Evolutionary conservation across 2,113 vertebrate species (phyloP), one percentile per base, ranked within the genome.

Genomic region (Sphyrna mokarran): DNA sequence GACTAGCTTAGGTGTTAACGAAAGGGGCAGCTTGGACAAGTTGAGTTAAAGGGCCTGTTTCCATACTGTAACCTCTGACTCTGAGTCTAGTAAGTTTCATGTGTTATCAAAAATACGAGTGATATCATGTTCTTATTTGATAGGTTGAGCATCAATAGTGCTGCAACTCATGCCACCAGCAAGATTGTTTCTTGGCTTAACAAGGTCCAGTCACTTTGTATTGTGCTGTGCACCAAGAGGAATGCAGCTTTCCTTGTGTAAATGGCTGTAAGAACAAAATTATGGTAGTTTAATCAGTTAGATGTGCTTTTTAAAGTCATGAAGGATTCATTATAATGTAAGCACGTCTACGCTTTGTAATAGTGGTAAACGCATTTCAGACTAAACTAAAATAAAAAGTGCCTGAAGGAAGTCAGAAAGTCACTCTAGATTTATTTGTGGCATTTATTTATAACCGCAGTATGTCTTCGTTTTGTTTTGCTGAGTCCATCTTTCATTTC

Each of bases 391-490:
- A 22, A 61, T 29, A 33, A 16, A 61, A 90, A 58, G 13, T 87
- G 22, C 22, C 37, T 11, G 85, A 87, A 87, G 22, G 85, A 54
- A 87, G 6, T 54, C 43, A 54, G 48, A 87, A 87, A 54, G 37
- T 89, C 22, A 29, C 58, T 29, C 48, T 48, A 68, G 37, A 94
- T 94, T 40, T 37, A 22, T n/a, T 63, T 40, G n/a, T 94, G 61
- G 58, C 8, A 14, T 66, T 66, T 68, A 94, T 94, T 68, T 94
- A 61, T 18, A 94, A 18, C 61, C 94, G 68, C 22, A 76, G 61
- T 93, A 90, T 61, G 78, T 33, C 54, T 69, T 16, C 68, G 26
- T 96, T 95, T 94, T 89, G 94, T 72, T 37, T 43, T 58, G 23
- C 11, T 29, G 26, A 95, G 2, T 3, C 16, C 29, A 29, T 78